Percentiles rank a stretch among this genome's conserved stretches.
These are phyloP conservation scores for Varanus komodoensis DNA, from an alignment of 2,113 vertebrate genomes.

Conservation along the genomic window DNA sequence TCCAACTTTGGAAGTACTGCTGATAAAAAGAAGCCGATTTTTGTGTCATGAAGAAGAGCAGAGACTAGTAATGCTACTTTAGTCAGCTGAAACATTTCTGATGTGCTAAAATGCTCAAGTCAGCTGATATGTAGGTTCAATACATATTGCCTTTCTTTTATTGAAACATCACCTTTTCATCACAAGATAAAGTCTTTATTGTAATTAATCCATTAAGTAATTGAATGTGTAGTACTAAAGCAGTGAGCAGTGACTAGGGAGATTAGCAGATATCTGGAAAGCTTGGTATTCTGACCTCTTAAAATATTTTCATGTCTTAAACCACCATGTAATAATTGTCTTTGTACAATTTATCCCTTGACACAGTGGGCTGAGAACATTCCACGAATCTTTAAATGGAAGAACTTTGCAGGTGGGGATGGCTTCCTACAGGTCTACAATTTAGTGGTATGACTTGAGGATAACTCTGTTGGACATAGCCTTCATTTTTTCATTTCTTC, in stretches of 20 bases:
- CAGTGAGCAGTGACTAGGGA: conserved; percentile 29
- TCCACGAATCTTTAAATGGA: not conserved
- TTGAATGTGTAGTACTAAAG: conserved; percentile 15
- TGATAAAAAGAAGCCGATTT: not conserved
- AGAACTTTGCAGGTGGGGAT: not conserved
- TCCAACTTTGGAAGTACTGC: not conserved
- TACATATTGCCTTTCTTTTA: not conserved
- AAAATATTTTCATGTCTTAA: not conserved
- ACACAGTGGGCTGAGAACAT: not conserved
- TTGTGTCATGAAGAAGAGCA: not conserved
- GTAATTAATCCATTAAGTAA: conserved; percentile 3
- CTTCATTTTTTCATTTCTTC: not conserved
- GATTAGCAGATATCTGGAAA: conserved; percentile 25
- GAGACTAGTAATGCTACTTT: not conserved
- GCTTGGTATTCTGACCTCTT: not conserved
- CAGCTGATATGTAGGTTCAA: not conserved
- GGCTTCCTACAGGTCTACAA: not conserved
- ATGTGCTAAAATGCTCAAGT: not conserved
- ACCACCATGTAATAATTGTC: not conserved
- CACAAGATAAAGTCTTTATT: conserved; percentile 11
- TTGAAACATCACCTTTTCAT: conserved; percentile 14
- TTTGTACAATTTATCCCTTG: not conserved
- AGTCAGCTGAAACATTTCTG: conserved; percentile 1
- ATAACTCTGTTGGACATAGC: not conserved
- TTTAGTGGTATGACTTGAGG: not conserved